Evolutionary conservation across 2,797 vertebrate species (phyloP), one percentile per base, ranked within the genome.

Genomic region (Ptychadena robeensis): DNA sequence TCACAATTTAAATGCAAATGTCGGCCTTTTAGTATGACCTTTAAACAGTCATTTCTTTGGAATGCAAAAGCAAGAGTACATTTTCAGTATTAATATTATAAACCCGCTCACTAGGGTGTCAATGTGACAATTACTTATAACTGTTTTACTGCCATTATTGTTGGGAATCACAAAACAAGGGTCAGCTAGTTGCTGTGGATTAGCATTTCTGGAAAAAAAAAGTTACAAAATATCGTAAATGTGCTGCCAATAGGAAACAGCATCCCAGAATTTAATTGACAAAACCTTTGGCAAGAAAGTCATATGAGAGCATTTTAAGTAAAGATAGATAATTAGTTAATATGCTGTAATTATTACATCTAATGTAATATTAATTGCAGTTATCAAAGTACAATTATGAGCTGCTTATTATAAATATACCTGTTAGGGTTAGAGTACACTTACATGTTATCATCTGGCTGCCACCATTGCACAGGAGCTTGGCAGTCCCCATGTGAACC

Each of bases 1-100:
- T 89, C 90, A 89, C 89, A 67, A 94, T 93, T 93, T 94, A 94
- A 93, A 94, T 93, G 92, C 92, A 94, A 93, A 94, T 93, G 73
- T 85, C 90, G 89, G 88, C 90, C 93, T 93, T 92, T 93, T 89
- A 87, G 88, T 53, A 69, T 92, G 89, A 91, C 89, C 91, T 93
- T 93, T 93, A 91, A 90, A 87, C 80, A 91, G 79, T 89, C 81
- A 86, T 91, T 92, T 91, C 73, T 89, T 53, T 88, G 86, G 88
- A 90, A 92, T 87, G 74, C 75, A 91, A 89, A 87, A 87, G 84
- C 87, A 89, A 87, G 85, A 89, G 82, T 90, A 90, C 87, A 89
- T 90, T 92, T 88, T 89, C 78, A 86, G 72, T 87, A 88, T 90
- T 88, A 73, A 22, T 88, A 88, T 88, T 88, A 71, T 73, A 83